Percentiles rank a stretch among this genome's conserved stretches.
These are phyloP conservation scores for Griposia aprilina DNA, from an alignment of 2,888 invertebrate genomes.

Conservation along the genomic window DNA sequence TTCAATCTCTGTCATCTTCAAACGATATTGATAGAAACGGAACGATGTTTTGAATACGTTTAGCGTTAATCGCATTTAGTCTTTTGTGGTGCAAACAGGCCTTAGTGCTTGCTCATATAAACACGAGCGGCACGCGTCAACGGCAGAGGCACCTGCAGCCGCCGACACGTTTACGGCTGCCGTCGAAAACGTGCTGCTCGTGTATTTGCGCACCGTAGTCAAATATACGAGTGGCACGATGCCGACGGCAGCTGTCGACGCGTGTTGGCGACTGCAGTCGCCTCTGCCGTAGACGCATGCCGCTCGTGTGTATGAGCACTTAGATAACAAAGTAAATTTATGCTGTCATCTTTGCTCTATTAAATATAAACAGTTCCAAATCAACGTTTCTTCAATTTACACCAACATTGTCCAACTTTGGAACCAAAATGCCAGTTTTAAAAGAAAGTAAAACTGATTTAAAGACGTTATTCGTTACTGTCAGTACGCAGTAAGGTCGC, in stretches of 20 bases:
- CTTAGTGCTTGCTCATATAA: too few relatives aligned
- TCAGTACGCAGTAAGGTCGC: slow-evolving; percentile 17
- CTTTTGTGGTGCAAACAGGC: too few relatives aligned
- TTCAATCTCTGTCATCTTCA: background rate
- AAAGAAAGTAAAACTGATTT: slow-evolving; percentile 36
- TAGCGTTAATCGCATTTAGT: background rate
- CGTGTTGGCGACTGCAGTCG: too few relatives aligned
- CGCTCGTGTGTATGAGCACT: too few relatives aligned
- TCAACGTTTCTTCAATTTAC: background rate
- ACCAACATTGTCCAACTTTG: background rate
- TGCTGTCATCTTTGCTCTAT: background rate
- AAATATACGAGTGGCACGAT: too few relatives aligned
- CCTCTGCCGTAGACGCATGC: too few relatives aligned
- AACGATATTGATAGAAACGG: background rate
- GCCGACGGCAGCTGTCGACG: too few relatives aligned
- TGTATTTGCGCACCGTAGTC: too few relatives aligned
- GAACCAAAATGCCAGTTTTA: slow-evolving; percentile 8
- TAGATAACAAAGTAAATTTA: background rate
- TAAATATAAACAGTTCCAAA: background rate
- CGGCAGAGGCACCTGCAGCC: too few relatives aligned
- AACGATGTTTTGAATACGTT: background rate
- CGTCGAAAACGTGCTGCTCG: too few relatives aligned
- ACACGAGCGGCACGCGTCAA: too few relatives aligned
- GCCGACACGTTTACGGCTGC: too few relatives aligned
- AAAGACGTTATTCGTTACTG: slow-evolving; percentile 24